Conservation (phyloP, 2,888 invertebrate genomes). For the Merodon equestris region DNA sequence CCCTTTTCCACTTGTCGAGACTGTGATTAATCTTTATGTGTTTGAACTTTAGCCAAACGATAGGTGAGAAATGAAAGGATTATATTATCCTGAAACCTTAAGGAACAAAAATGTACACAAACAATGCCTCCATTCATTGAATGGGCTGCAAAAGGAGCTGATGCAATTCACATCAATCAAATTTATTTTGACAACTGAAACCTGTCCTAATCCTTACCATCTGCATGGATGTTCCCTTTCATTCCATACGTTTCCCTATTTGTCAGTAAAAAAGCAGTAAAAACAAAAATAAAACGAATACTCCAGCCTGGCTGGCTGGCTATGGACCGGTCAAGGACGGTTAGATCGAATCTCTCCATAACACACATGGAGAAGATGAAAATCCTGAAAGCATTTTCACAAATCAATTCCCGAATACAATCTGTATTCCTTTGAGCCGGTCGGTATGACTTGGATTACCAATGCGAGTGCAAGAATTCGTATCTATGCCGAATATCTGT, state of each 20-base stretch:
- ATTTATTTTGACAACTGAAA: slow-evolving; percentile 65
- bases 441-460: neutral
- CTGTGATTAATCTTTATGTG: slow-evolving; percentile 55
- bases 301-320: too few relatives aligned
- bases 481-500: slow-evolving; percentile 28
- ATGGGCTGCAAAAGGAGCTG: slow-evolving; percentile 2
- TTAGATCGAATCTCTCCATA: too few relatives aligned
- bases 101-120: neutral
- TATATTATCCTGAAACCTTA: slow-evolving; percentile 41
- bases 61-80: slow-evolving; percentile 49
- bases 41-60: slow-evolving; percentile 47
- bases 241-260: neutral
- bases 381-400: slow-evolving; percentile 25
- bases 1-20: slow-evolving; percentile 35
- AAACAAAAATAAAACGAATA: too few relatives aligned
- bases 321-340: too few relatives aligned
- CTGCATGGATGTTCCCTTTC: slow-evolving; percentile 15
- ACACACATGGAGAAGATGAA: slow-evolving; percentile 13
- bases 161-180: slow-evolving; percentile 54
- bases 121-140: neutral
- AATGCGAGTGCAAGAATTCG: slow-evolving; percentile 2
- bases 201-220: slow-evolving; percentile 55
- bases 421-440: slow-evolving; percentile 8
- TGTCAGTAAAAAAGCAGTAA: too few relatives aligned
- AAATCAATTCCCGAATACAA: slow-evolving; percentile 45